Evolutionary conservation across 2,797 vertebrate species (phyloP).

Genomic region (Forpus xanthops): DNA sequence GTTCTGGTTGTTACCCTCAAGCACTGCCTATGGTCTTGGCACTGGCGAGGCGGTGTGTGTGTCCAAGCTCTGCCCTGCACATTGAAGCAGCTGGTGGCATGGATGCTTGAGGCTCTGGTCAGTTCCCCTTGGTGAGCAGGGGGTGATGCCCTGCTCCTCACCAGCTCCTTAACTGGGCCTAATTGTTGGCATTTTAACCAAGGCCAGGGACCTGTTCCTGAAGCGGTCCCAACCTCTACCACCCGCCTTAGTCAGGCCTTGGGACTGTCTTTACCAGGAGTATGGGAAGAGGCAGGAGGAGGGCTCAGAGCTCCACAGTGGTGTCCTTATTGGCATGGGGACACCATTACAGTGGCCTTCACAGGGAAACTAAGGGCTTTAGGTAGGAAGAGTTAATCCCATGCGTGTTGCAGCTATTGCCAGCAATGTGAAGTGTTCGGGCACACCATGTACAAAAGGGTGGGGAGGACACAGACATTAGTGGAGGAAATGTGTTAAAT

Average conservation of each 20-base stretch:
- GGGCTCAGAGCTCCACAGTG: not conserved
- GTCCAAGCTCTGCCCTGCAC: not conserved
- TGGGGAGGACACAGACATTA: fast-evolving
- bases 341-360: fast-evolving
- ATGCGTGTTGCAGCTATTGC: fast-evolving
- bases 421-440: fast-evolving
- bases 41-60: not conserved
- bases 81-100: fast-evolving
- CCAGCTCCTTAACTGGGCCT: fast-evolving
- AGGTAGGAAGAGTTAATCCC: not conserved
- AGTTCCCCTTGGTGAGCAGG: fast-evolving
- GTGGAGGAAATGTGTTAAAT: not conserved
- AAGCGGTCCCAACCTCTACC: not conserved
- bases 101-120: fast-evolving
- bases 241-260: fast-evolving
- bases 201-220: fast-evolving
- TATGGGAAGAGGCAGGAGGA: not conserved
- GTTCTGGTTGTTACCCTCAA: not conserved
- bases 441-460: fast-evolving
- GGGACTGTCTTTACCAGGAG: not conserved
- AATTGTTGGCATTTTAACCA: fast-evolving
- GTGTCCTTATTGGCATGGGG: fast-evolving
- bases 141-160: not conserved
- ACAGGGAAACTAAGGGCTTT: not conserved
- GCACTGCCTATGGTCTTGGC: not conserved